Evolutionary conservation across 1,140 invertebrate species (phyloP), one percentile per base, ranked within the genome.

Genomic region (Zaprionus camerounensis): DNA sequence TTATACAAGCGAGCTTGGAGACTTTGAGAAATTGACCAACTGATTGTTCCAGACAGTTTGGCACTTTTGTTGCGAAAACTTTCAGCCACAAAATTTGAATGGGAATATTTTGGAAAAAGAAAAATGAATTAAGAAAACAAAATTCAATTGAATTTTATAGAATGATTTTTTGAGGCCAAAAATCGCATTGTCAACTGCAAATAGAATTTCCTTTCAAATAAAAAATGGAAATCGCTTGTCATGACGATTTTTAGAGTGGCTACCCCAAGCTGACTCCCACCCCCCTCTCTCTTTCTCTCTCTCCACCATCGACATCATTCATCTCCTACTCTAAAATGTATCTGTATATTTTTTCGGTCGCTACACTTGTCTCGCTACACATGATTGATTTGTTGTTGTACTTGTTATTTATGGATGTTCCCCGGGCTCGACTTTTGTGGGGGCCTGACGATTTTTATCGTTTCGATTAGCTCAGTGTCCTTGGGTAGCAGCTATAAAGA

Each of bases 401-500:
- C 46, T 51, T 70, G 49, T 71, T 75, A 71, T 75, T 75, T 75
- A 75, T 75, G 68, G 26, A 57, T 31, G 9, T 22, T 12, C 26
- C 38, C 46, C 22, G 31, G 65, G 41, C 28, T 36, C 53, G 31
- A 17, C 62, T 57, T 28, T 67, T 59, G 62, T 71, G 34, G 28
- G 46, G n/a, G 41, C 41, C 22, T 36, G 31, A 38, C 58, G 51
- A 61, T 74, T 63, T 62, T 63, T 76, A 80, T 87, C 80, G 78
- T 73, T 82, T 88, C 78, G 83, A 86, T 86, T 88, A 86, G 83
- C 70, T 69, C 71, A 72, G 71, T 85, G 80, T 82, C 71, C 82
- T 69, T 74, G 71, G 64, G 26, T 44, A 38, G 66, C 65, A 65
- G 81, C 80, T 56, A 83, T 86, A 86, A 86, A 86, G 82, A 88